phyloP scores from a whole-genome alignment of 2,888 invertebrate genomes.

The Lasius fuliginosus region DNA sequence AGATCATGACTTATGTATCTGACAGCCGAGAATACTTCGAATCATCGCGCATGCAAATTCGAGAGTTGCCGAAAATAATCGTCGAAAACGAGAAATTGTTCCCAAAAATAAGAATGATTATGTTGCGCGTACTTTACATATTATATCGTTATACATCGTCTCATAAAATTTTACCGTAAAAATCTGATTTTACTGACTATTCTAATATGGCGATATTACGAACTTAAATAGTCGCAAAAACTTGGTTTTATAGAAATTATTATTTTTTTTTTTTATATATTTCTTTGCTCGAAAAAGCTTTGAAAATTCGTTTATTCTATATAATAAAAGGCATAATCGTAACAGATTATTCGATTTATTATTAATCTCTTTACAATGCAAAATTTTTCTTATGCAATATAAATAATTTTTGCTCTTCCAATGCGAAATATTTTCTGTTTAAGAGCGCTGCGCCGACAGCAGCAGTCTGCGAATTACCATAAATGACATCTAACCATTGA shows the following conservation, averaged over 20 bases:
- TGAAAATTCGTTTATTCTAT: neutral
- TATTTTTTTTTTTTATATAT: neutral
- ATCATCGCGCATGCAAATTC: neutral
- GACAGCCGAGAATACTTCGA: slow-evolving; percentile 6
- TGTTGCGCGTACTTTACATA: neutral
- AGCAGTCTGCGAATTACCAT: slow-evolving; percentile 46
- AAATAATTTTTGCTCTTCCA: slow-evolving; percentile 10
- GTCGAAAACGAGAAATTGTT: neutral
- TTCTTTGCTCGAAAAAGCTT: neutral
- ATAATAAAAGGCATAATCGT: neutral
- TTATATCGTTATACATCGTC: neutral
- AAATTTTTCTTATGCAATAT: neutral
- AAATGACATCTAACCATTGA: slow-evolving; percentile 60
- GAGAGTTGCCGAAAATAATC: neutral
- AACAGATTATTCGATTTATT: neutral
- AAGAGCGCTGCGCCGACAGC: slow-evolving; percentile 6
- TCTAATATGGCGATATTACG: neutral
- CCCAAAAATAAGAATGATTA: neutral
- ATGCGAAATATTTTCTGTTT: slow-evolving; percentile 12
- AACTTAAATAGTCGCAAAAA: neutral
- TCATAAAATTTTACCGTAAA: neutral
- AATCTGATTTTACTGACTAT: neutral
- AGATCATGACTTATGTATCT: slow-evolving; percentile 53
- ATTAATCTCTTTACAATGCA: neutral
- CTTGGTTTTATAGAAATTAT: neutral